These are phyloP conservation scores for Taeniopygia guttata DNA, from an alignment of 2,797 vertebrate genomes.

Conservation along the genomic window DNA sequence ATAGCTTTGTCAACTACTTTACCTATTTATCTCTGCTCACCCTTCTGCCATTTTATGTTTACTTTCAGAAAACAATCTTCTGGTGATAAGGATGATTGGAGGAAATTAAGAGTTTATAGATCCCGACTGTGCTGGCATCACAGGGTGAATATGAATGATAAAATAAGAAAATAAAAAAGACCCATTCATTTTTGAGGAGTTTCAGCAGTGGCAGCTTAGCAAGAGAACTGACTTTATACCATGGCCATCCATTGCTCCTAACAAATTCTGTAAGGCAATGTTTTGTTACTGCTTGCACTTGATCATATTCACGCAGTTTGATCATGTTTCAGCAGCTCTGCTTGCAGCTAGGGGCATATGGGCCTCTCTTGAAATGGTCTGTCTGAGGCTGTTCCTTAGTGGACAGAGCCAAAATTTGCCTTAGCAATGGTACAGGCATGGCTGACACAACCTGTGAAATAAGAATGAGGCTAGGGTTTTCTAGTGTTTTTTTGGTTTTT, in stretches of 20 bases:
- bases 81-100: neutral
- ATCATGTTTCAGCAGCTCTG: neutral
- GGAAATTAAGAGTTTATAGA: neutral
- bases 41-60: neutral
- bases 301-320: neutral
- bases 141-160: neutral
- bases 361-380: neutral
- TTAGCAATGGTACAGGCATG: neutral
- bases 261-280: neutral
- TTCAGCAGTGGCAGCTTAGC: neutral
- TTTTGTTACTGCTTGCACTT: neutral
- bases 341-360: rapidly evolving
- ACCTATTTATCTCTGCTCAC: neutral
- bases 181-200: neutral
- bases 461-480: neutral
- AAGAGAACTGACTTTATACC: neutral
- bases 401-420: neutral
- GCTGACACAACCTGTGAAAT: neutral
- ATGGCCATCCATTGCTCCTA: neutral
- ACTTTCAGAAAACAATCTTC: neutral
- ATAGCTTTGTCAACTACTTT: neutral
- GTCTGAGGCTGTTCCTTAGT: neutral
- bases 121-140: neutral
- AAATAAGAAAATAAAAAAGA: neutral
- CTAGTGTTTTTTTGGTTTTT: rapidly evolving